Evolutionary conservation across 1,140 invertebrate species (phyloP), one percentile per base, ranked within the genome.

Genomic region (Ectropis grisescens): DNA sequence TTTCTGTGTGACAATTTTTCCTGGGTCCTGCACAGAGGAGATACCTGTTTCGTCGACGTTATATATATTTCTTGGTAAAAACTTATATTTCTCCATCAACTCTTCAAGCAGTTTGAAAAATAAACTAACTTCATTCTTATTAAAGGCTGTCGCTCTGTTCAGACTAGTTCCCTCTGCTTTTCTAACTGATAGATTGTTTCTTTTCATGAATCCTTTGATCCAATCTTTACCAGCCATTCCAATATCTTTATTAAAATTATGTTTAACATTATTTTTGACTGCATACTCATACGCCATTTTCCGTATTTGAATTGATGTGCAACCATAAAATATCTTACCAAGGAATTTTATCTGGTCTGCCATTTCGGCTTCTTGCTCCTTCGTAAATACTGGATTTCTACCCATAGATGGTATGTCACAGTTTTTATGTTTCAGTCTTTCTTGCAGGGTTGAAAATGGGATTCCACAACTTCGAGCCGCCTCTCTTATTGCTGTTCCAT

Each of bases 11-110:
- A 83, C 11, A 26, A 82, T 46, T 51, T 62, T 60, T 35, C 35
- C 39, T 2, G 76, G 52, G 24, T 66, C 67, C 41, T 82, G 71
- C 6, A 83, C 80, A 14, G 78, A 82, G 8, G 64, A 82, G 3
- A 67, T 53, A 1, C 53, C 70, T 10, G 66, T 82, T 51, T 82
- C 76, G 44, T 81, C 75, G 10, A 76, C 26, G 42, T 83, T 83
- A 38, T 40, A 84, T 16, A 82, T 60, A 19, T 42, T 41, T 34
- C 48, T 41, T 8, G 39, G 15, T 2, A 33, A 10, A 31, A 52
- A 46, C 36, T 44, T 35, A 39, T 54, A 27, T 42, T 41, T 52
- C 7, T 36, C 39, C 40, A 49, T 47, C 24, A 58, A 24, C 11
- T 54, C 26, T 26, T 23, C 47, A 5, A 65, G 29, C 11, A 50